A percentile compares a stretch with the other conserved stretches of the same genome.
Conservation (phyloP, 2,888 invertebrate genomes). For the Alviniconcha strummeri region DNA sequence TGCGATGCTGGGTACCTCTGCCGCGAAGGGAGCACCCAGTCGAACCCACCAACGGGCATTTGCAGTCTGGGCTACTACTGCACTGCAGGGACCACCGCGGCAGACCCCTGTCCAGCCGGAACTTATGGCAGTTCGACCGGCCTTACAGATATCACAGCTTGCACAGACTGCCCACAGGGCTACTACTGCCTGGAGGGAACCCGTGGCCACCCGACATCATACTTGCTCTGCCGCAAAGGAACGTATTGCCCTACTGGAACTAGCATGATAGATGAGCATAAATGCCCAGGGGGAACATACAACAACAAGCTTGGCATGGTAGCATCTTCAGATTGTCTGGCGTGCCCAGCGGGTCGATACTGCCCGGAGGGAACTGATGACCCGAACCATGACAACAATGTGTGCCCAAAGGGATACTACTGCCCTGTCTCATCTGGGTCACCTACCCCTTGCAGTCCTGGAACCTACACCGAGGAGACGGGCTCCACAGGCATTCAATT, state of each 20-base stretch:
- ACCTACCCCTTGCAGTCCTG: conserved; percentile 63
- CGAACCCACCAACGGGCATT: conserved; percentile 53
- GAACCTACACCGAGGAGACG: conserved; percentile 67
- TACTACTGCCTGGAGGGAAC: conserved; percentile 69
- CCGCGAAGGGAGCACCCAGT: conserved; percentile 61
- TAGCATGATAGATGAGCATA: conserved; percentile 56
- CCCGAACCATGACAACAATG: conserved; percentile 56
- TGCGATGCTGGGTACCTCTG: conserved; percentile 64
- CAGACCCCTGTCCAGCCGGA: conserved; percentile 64
- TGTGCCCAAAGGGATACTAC: conserved; percentile 68
- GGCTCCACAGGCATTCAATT: conserved; percentile 55
- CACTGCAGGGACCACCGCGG: conserved; percentile 55
- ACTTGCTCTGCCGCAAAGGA: conserved; percentile 59
- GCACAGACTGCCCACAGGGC: conserved; percentile 64
- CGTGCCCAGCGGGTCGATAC: conserved; percentile 66
- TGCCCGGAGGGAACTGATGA: conserved; percentile 65
- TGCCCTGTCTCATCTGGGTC: conserved; percentile 55
- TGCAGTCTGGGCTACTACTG: conserved; percentile 69
- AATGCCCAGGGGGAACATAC: conserved; percentile 61
- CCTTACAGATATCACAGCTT: conserved; percentile 50
- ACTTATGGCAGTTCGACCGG: conserved; percentile 64
- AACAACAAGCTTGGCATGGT: conserved; percentile 56
- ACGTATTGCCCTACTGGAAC: conserved; percentile 64
- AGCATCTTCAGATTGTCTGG: conserved; percentile 52
- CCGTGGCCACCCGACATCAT: conserved; percentile 52